Percentiles rank a stretch among this genome's conserved stretches.
Evolutionary conservation across 2,888 invertebrate species (phyloP).

Genomic region (Platypus cylindrus): DNA sequence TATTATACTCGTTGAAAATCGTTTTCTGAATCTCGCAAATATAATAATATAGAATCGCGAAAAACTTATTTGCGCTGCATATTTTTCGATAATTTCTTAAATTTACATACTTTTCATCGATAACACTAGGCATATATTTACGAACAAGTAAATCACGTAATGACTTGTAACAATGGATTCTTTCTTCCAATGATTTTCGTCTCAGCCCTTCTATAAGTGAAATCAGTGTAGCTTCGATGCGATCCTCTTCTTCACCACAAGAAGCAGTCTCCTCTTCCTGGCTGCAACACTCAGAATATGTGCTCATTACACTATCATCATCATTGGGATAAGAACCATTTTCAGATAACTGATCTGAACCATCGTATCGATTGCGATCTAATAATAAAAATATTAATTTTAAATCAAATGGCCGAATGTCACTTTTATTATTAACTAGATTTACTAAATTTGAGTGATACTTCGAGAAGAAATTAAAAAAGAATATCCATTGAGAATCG

Average conservation of each 20-base stretch:
- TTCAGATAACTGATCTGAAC: constrained; percentile 34
- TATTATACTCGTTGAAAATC: too few species aligned
- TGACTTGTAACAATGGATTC: constrained; percentile 57
- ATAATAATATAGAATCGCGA: too few species aligned
- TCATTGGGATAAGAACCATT: constrained; percentile 67
- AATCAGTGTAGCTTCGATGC: constrained; percentile 75
- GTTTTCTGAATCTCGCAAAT: too few species aligned
- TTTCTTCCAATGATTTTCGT: constrained; percentile 79
- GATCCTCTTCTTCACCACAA: constrained; percentile 40
- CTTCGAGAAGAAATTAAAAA: too few species aligned
- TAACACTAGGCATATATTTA: constrained; percentile 64
- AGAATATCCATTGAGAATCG: too few species aligned
- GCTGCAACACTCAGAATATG: constrained; percentile 62
- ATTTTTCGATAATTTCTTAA: constrained; percentile 1
- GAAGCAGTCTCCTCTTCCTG: constrained; percentile 29
- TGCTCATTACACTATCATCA: constrained; percentile 70
- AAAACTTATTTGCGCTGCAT: too few species aligned
- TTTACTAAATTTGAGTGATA: too few species aligned
- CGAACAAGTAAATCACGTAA: constrained; percentile 64
- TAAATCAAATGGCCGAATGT: too few species aligned
- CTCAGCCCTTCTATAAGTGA: constrained; percentile 78
- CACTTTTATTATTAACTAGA: too few species aligned
- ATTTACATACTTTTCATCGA: constrained; percentile 50
- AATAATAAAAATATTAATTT: constrained; percentile 3
- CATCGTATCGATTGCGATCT: constrained; percentile 22